Evolutionary conservation across 1,140 invertebrate genomes (phyloP), one percentile per base, ranked within the genome.

Genomic region (Pemphigus obesinymphae): DNA sequence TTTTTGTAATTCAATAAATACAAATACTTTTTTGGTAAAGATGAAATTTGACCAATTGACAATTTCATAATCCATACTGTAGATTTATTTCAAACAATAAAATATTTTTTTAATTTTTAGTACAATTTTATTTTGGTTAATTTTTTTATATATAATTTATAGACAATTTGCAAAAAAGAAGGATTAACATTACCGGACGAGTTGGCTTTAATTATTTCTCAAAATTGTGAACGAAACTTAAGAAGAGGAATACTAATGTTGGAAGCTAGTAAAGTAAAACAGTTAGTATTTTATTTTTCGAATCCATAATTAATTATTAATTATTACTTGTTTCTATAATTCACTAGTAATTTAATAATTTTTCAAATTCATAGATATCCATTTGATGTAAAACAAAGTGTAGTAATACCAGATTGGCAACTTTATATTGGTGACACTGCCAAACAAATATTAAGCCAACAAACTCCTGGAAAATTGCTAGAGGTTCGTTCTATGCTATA

Each of bases 361-460:
- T 73, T n/a, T 83, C 84, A 15, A 45, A 83, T 84, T 82, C 86
- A 83, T 82, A 91, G 89, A 48, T 95, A 95, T 88, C 95, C 95
- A 66, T 96, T 97, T 84, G 92, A 90, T n/a, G 84, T 87, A 13
- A 91, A 95, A 86, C 96, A 97, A 87, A 90, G 93, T 82, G 91
- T 99, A 50, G 89, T 91, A 1, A 92, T 95, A 85, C 93, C 97
- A 7, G 97, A 99, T 88, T 99, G 97, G 97, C 93, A 97, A 87
- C 86, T 92, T 2, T 99, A 93, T 87, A 91, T 99, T 17, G 88
- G 90, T 84, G 93, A 95, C 83, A 98, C 96, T 23, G 97, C 96
- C 0, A 90, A 90, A 66, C 91, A 94, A 87, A 97, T 99, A 85
- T 88, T 97, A 8, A 88, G 92, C 26, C 94, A 99, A 86, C 97